Conservation (phyloP, 1,140 invertebrate species). For the Armadillidium nasatum region DNA sequence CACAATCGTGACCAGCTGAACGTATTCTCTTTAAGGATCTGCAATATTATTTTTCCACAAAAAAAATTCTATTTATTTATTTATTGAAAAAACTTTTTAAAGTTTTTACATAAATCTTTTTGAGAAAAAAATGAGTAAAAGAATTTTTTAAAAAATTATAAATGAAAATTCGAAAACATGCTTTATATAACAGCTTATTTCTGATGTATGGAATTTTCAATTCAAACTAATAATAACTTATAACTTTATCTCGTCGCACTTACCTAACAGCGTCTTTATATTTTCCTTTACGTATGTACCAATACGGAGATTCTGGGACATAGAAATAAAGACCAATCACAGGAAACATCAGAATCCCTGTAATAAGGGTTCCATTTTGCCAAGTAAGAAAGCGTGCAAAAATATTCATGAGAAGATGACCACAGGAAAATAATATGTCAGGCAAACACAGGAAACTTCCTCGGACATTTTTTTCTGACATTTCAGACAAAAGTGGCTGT, state of each 20-base stretch:
- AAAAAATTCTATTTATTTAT: not conserved
- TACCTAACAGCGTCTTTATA: constrained; percentile 36
- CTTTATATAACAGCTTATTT: too few relatives aligned
- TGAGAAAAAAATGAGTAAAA: too few relatives aligned
- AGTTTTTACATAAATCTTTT: too few relatives aligned
- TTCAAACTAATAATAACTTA: too few relatives aligned
- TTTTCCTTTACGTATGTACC: constrained; percentile 39
- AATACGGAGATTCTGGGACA: constrained; percentile 41
- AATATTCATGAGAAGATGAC: constrained; percentile 34
- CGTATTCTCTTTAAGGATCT: constrained; percentile 36
- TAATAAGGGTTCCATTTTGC: constrained; percentile 38
- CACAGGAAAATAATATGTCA: constrained; percentile 37
- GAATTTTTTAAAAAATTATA: too few relatives aligned
- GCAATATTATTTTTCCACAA: not conserved
- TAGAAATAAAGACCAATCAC: constrained; percentile 33
- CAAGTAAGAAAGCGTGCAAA: constrained; percentile 37
- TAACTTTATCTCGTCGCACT: too few relatives aligned
- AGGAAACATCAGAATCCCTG: constrained; percentile 38
- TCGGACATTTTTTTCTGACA: constrained; percentile 36
- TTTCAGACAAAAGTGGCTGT: constrained; percentile 39
- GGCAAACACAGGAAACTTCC: constrained; percentile 36
- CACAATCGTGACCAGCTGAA: constrained; percentile 37
- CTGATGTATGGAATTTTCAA: too few relatives aligned
- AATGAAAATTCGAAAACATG: too few relatives aligned
- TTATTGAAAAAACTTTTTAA: not conserved